Base-by-base conservation (phyloP, 2,797 vertebrate genomes). In the Halcyon leucocephala region DNA sequence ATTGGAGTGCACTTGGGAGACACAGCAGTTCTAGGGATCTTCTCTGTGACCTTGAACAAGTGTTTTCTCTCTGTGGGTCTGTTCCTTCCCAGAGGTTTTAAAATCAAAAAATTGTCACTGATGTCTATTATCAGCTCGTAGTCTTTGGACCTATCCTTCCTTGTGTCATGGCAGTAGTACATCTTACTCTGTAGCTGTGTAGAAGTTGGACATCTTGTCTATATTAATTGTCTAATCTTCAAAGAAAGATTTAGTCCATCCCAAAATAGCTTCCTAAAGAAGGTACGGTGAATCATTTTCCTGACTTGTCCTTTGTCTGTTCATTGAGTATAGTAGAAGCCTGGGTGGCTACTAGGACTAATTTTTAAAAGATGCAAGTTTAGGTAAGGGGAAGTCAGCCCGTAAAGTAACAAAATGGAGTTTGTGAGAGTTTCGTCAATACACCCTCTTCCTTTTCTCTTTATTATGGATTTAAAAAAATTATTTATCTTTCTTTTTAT, bases 241-340 rank as follows among this genome's bases (percentile, higher is more conserved):
- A 72, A 91, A 70, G 86, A 79, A 70, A 66, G 42, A 90, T 90
- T 86, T 90, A 90, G 86, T 66, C 62, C 46, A 44, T 76, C 58
- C 55, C 42, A 90, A 93, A 95, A 96, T 84, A 96, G 55, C 70
- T 92, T 79, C 83, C 80, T 84, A 72, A 89, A 89, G 86, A 72
- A 96, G 86, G 16, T 79, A 2, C 19, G 28, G 73, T 89, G 86
- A 95, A 79, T 95, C 88, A 86, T 82, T 94, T 77, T 84, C 58
- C 77, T 86, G 83, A 76, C 62, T 84, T 93, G 51, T 55, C 73
- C 58, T 86, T 78, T 72, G 33, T 82, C 37, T 80, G 14, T 73
- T 92, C 42, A 25, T 48, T 46, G 60, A 49, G 31, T 41, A 6
- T 5, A 42, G 60, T 13, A 64, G 78, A 69, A 84, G 33, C 26